Percentiles rank a stretch among this genome's conserved stretches.
These are phyloP conservation scores for Agrotis exclamationis DNA, from an alignment of 2,888 invertebrate species.

Conservation along the genomic window DNA sequence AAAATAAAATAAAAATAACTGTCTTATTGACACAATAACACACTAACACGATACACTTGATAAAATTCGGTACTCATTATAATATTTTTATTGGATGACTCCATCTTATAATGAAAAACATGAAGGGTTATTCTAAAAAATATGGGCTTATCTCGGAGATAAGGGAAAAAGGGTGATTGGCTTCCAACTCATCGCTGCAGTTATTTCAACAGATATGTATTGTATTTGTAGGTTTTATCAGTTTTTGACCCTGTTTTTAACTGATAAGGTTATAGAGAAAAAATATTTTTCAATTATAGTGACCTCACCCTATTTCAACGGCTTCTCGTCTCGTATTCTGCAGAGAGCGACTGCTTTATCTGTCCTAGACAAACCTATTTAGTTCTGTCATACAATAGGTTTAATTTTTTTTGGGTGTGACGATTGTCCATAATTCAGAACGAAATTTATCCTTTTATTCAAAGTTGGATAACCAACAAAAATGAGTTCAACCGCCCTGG, in stretches of 20 bases:
- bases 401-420: too few relatives aligned
- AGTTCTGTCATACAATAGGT: too few relatives aligned
- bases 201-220: slow-evolving; percentile 10
- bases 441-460: too few relatives aligned
- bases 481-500: too few relatives aligned
- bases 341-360: too few relatives aligned
- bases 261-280: slow-evolving; percentile 14
- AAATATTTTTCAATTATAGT: slow-evolving; percentile 1
- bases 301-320: too few relatives aligned
- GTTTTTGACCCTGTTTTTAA: slow-evolving; percentile 27
- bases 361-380: too few relatives aligned
- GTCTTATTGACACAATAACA: slow-evolving; percentile 22
- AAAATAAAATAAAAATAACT: background rate
- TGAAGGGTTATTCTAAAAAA: slow-evolving; percentile 51
- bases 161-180: slow-evolving; percentile 31
- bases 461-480: slow-evolving; percentile 8
- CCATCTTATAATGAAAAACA: slow-evolving; percentile 49
- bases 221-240: slow-evolving; percentile 36
- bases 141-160: slow-evolving; percentile 32
- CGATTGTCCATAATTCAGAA: too few relatives aligned
- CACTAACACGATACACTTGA: slow-evolving; percentile 28
- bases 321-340: too few relatives aligned
- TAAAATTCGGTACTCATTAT: slow-evolving; percentile 53
- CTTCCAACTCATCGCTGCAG: slow-evolving; percentile 7
- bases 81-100: slow-evolving; percentile 18